phyloP scores from a whole-genome alignment of 2,888 invertebrate genomes.

The Hermaeophaga mercurialis region DNA sequence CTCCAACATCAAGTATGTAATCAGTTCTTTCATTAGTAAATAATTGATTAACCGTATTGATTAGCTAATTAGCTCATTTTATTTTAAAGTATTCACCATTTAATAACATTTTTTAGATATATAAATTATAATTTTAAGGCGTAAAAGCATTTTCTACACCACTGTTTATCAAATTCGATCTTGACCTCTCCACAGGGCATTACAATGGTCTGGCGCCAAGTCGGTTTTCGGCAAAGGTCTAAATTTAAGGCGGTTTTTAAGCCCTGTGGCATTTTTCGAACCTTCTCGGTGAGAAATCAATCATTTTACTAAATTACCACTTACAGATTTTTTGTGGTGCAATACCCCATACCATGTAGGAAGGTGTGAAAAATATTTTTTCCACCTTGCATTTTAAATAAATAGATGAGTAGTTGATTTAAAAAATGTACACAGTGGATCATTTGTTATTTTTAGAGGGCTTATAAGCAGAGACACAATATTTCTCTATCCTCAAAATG shows the following conservation, averaged over 20 bases:
- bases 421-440: too few relatives aligned
- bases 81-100: too few relatives aligned
- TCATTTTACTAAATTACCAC: slow-evolving; percentile 15
- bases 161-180: slow-evolving; percentile 11
- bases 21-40: too few relatives aligned
- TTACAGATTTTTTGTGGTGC: not conserved
- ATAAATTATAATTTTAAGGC: too few relatives aligned
- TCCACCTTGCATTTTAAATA: not conserved
- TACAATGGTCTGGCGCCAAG: slow-evolving; percentile 16
- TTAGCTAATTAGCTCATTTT: too few relatives aligned
- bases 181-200: slow-evolving; percentile 9
- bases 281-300: slow-evolving; percentile 17
- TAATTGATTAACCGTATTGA: too few relatives aligned
- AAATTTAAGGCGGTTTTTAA: slow-evolving; percentile 13
- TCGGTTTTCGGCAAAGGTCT: slow-evolving; percentile 17
- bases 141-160: too few relatives aligned
- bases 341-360: not conserved
- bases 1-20: too few relatives aligned
- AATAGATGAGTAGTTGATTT: not conserved
- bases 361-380: slow-evolving; percentile 9
- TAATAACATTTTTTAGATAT: too few relatives aligned
- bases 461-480: too few relatives aligned
- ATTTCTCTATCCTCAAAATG: too few relatives aligned
- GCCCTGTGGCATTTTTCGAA: slow-evolving; percentile 6
- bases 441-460: too few relatives aligned